Base-by-base conservation (phyloP, 1,140 invertebrate genomes). In the Oncopodura yosiiana region DNA sequence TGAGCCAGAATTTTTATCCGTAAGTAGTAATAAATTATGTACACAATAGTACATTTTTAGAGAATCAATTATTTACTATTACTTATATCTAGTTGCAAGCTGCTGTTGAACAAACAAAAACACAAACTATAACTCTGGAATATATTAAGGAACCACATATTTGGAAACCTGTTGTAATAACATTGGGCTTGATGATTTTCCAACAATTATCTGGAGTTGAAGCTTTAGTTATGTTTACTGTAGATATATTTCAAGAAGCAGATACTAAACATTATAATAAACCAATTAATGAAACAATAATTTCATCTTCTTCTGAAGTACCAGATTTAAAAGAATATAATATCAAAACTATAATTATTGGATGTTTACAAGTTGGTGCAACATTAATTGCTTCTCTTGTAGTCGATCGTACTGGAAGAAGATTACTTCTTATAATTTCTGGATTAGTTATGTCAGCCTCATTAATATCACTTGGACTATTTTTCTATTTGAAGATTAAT, bases 381-480 rank as follows among this genome's bases (percentile, higher is more conserved):
- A 69, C 69, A 2, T 52, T 70, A 3, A 46, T 62, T 5, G 68
- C 73, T 11, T 66, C 70, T 1, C 43, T 67, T 1, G 51, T 79
- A 3, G 78, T 79, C 23, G 72, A 74, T 52, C 63, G 66, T 39
- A 66, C 68, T 24, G 75, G 75, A 2, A 62, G 76, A 19, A 69
- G 70, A 60, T 42, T 70, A 24, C 56, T 77, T 1, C 62, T 78
- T 1, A 60, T 72, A 9, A 58, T 68, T 39, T 73, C 64, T 0
- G 60, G 49, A 12, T 21, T 42, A 19, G 29, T 58, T 9, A 63
- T 65, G 60, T 34, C 46, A 9, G n/a, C 66, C 16, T 44, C 59
- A 4, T 49, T 65, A 8, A 34, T 56, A 21, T 43, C 48, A 6
- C 43, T 67, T 14, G 67, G 68, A 12, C 24, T 48, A 12, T 69